Percentiles rank a stretch among this genome's conserved stretches.
Conservation (phyloP, 2,113 vertebrate genomes). For the Axis porcinus region DNA sequence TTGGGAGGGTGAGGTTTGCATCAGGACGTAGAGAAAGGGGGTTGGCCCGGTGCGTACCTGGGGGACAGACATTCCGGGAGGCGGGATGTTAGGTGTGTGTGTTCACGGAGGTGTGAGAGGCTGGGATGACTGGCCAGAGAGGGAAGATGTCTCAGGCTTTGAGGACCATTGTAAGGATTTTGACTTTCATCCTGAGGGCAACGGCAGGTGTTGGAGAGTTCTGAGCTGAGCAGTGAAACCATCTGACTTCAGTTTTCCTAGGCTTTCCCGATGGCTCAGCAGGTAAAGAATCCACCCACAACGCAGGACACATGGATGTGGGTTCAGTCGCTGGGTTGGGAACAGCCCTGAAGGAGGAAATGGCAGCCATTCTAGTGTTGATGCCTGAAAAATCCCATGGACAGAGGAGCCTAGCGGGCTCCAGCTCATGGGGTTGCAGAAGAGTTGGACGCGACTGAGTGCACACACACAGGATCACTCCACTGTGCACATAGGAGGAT, state of each 20-base stretch:
- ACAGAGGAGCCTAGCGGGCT: background rate
- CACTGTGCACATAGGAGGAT: fast-evolving
- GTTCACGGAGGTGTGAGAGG: background rate
- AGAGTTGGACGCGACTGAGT: background rate
- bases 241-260: background rate
- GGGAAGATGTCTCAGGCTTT: background rate
- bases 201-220: background rate
- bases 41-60: background rate
- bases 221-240: background rate
- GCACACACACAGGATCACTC: background rate
- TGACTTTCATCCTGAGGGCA: background rate
- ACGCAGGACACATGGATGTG: background rate
- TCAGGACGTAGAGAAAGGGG: background rate
- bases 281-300: background rate
- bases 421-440: background rate
- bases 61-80: background rate
- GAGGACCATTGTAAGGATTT: background rate
- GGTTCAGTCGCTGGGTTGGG: background rate
- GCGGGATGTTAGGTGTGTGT: background rate
- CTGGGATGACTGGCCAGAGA: background rate
- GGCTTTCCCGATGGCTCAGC: background rate
- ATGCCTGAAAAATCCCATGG: background rate
- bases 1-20: background rate
- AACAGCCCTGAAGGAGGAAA: background rate
- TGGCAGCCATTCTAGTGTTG: background rate